These are phyloP conservation scores for Drosophila mulleri DNA, from an alignment of 2,888 invertebrate species.

Conservation along the genomic window DNA sequence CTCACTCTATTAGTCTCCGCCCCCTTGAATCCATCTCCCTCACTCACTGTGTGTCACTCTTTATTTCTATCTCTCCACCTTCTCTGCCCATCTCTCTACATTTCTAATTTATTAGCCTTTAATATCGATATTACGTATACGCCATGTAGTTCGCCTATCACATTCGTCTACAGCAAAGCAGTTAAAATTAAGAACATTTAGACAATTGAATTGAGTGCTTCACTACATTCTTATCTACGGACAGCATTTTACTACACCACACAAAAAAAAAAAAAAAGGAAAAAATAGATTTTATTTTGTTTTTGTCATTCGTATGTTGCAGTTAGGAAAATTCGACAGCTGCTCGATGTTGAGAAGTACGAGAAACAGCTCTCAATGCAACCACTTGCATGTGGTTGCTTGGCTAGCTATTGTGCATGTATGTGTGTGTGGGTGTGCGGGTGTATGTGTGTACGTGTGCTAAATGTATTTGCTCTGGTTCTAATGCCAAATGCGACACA, in stretches of 20 bases:
- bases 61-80: no score
- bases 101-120: not conserved
- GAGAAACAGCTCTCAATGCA: conserved; percentile 25
- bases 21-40: no score
- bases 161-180: not conserved
- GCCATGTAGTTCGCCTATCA: not conserved
- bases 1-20: not conserved
- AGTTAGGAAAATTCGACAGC: conserved; percentile 27
- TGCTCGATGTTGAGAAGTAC: conserved; percentile 19
- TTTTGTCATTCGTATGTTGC: conserved; percentile 40
- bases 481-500: conserved; percentile 23
- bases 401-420: conserved; percentile 5
- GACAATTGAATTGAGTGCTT: conserved; percentile 1
- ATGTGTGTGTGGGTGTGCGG: not conserved
- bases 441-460: conserved; percentile 19
- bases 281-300: not conserved
- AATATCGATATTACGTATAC: conserved; percentile 33
- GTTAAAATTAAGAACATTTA: not conserved
- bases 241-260: conserved; percentile 8
- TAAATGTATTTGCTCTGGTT: conserved; percentile 36
- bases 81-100: not conserved
- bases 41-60: not conserved
- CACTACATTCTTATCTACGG: not conserved
- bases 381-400: conserved; percentile 44
- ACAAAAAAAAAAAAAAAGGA: not conserved